These are phyloP conservation scores for Pyrocoelia pectoralis DNA, from an alignment of 2,888 invertebrate species.

Conservation along the genomic window DNA sequence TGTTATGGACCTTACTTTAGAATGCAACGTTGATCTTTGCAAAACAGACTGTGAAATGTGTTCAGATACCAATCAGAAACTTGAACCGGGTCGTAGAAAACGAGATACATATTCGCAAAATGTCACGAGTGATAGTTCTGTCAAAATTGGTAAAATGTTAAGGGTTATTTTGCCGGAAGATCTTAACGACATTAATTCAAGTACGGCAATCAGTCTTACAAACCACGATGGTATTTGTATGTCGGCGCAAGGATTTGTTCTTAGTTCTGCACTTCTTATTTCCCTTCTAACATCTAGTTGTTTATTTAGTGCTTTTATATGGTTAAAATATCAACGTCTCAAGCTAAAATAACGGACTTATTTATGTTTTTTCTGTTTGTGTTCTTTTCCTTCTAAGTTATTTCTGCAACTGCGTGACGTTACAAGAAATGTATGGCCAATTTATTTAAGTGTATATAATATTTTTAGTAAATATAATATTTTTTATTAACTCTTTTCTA, in stretches of 20 bases:
- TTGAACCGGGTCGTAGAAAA: constrained; percentile 61
- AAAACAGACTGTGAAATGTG: constrained; percentile 82
- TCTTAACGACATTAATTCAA: constrained; percentile 56
- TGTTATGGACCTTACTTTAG: constrained; percentile 82
- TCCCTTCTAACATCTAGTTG: constrained; percentile 67
- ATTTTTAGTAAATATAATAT: constrained; percentile 22
- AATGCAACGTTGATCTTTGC: constrained; percentile 83
- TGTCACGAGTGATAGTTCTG: constrained; percentile 64
- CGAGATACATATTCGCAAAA: constrained; percentile 62
- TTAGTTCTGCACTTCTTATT: constrained; percentile 68
- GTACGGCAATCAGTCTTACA: constrained; percentile 52
- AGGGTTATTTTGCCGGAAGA: constrained; percentile 76
- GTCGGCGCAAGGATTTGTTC: constrained; percentile 69
- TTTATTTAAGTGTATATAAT: constrained; percentile 33
- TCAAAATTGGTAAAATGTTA: constrained; percentile 71
- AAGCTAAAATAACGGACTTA: constrained; percentile 23
- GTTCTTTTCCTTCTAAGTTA: constrained; percentile 28
- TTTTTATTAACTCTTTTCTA: constrained; percentile 11
- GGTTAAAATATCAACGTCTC: constrained; percentile 60
- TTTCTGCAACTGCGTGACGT: constrained; percentile 18
- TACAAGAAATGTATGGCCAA: constrained; percentile 19
- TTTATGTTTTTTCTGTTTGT: constrained; percentile 18
- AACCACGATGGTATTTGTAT: constrained; percentile 66
- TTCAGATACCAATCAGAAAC: constrained; percentile 69
- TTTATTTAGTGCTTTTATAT: constrained; percentile 63